phyloP scores from a whole-genome alignment of 2,888 invertebrate genomes.

The Lasioglossum zephyrum region DNA sequence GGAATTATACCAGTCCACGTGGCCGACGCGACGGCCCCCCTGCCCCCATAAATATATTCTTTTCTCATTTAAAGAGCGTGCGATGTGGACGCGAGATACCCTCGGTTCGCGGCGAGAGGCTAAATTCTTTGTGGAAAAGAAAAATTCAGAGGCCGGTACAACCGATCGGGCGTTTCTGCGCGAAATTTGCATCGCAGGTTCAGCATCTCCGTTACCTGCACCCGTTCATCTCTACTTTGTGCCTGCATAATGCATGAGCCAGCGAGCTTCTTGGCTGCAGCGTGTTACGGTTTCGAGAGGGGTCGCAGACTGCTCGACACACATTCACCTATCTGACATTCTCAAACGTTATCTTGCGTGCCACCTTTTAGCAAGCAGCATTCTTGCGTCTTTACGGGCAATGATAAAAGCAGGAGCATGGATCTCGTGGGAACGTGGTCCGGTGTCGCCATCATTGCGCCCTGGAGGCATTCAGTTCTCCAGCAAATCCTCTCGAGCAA shows the following conservation, averaged over 20 bases:
- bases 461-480: constrained; percentile 1
- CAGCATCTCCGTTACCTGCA: constrained; percentile 51
- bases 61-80: constrained; percentile 25
- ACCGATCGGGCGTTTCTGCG: constrained; percentile 46
- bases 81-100: constrained; percentile 33
- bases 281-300: constrained; percentile 66
- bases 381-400: constrained; percentile 26
- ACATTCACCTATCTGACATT: constrained; percentile 58
- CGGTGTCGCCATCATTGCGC: neutral
- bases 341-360: constrained; percentile 41
- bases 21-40: neutral
- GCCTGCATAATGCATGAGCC: constrained; percentile 75
- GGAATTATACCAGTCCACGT: neutral
- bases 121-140: constrained; percentile 44
- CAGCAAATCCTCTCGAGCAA: neutral
- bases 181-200: constrained; percentile 56
- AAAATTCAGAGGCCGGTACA: constrained; percentile 29
- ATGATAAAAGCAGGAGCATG: constrained; percentile 42
- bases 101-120: neutral
- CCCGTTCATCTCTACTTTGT: constrained; percentile 61
- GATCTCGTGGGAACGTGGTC: constrained; percentile 5
- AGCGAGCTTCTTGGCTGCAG: constrained; percentile 63
- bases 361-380: constrained; percentile 48
- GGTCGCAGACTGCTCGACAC: constrained; percentile 66
- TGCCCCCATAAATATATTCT: constrained; percentile 18